Conservation (phyloP, 1,140 invertebrate genomes). For the Procambarus virginalis region DNA sequence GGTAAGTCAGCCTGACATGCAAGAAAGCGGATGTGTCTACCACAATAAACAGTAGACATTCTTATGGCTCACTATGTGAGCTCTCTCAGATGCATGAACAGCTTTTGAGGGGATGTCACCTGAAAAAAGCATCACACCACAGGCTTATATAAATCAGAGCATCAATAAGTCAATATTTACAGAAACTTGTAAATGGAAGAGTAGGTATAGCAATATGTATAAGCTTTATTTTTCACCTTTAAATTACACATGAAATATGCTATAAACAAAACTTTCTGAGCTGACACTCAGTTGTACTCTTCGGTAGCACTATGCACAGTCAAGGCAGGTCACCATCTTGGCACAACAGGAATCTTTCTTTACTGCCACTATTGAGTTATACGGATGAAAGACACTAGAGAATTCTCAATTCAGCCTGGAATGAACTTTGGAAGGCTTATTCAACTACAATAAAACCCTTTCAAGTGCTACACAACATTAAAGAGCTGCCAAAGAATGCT, state of each 20-base stretch:
- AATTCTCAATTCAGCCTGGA: too few relatives aligned
- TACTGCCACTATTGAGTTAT: too few relatives aligned
- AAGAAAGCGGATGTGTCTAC: background rate
- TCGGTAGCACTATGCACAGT: too few relatives aligned
- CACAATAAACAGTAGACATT: slow-evolving; percentile 10
- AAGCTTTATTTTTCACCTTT: background rate
- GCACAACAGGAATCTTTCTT: too few relatives aligned
- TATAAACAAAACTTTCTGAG: background rate
- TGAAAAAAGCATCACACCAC: slow-evolving; percentile 32
- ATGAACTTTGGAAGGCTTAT: too few relatives aligned
- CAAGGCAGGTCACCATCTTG: too few relatives aligned
- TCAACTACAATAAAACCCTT: too few relatives aligned
- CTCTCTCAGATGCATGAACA: slow-evolving; percentile 18
- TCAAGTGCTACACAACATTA: too few relatives aligned
- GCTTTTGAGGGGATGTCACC: slow-evolving; percentile 6
- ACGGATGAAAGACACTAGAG: too few relatives aligned
- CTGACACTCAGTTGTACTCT: too few relatives aligned
- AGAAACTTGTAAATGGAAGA: background rate
- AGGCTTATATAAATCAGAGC: background rate
- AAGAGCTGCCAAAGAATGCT: too few relatives aligned
- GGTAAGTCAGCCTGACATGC: background rate
- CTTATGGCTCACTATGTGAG: slow-evolving; percentile 26
- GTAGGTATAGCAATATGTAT: background rate
- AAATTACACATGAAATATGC: background rate
- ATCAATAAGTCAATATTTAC: background rate